These are phyloP conservation scores for Myiotriccus ornatus DNA, from an alignment of 2,797 vertebrate genomes.

Conservation along the genomic window DNA sequence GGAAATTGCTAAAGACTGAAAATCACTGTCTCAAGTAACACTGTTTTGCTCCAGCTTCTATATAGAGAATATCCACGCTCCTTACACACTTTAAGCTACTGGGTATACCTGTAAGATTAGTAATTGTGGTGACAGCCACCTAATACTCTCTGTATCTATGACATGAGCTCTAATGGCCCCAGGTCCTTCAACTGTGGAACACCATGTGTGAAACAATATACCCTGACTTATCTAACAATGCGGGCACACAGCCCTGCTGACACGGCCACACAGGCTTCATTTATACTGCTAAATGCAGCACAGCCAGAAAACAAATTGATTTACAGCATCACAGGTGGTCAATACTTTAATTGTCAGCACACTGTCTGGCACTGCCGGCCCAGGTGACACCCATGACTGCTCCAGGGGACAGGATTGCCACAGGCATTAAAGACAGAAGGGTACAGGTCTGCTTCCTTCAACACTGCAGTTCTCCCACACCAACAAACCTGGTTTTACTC, in stretches of 20 bases:
- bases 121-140: neutral
- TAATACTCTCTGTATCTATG: neutral
- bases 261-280: neutral
- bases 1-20: neutral
- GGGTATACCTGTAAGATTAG: neutral
- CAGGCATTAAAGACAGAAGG: neutral
- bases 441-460: neutral
- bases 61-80: neutral
- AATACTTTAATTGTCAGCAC: neutral
- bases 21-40: neutral
- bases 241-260: neutral
- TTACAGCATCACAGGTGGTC: neutral
- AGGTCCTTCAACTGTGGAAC: neutral
- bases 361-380: neutral
- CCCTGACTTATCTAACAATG: neutral
- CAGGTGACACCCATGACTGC: neutral
- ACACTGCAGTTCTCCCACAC: neutral
- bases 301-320: slow-evolving; percentile 29
- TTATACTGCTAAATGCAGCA: slow-evolving; percentile 1
- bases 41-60: neutral
- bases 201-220: neutral
- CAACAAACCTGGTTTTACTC: neutral
- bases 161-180: neutral
- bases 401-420: neutral
- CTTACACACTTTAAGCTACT: neutral